A percentile compares a stretch with the other conserved stretches of the same genome.
phyloP scores from a whole-genome alignment of 2,113 vertebrate genomes.

The Colinus virginianus region DNA sequence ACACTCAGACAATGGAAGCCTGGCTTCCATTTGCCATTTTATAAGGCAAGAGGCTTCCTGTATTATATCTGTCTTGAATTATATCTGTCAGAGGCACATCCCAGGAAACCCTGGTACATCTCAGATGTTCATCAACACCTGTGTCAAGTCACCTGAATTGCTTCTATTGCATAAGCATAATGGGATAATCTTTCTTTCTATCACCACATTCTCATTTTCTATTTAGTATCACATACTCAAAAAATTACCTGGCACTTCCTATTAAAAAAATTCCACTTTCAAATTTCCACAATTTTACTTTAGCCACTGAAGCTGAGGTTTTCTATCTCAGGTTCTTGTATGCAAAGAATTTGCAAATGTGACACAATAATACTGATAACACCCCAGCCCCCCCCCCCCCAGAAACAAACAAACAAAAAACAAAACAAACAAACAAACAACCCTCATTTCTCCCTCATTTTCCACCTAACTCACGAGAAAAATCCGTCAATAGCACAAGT shows the following conservation, averaged over 20 bases:
- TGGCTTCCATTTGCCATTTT: neutral
- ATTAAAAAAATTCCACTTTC: neutral
- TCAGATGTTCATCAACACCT: neutral
- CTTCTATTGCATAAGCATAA: neutral
- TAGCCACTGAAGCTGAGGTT: neutral
- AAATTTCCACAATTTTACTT: too few relatives aligned
- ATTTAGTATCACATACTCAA: neutral
- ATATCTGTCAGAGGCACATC: neutral
- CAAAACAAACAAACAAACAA: neutral
- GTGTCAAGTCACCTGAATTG: neutral
- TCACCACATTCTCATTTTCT: neutral
- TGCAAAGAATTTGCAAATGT: neutral
- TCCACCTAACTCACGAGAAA: neutral
- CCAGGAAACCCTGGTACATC: neutral
- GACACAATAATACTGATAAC: neutral
- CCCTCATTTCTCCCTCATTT: rapidly evolving
- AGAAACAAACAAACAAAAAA: too few relatives aligned
- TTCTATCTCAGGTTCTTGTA: neutral
- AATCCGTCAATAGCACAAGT: neutral
- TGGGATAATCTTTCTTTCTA: neutral
- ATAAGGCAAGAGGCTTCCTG: neutral
- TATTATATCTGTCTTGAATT: neutral
- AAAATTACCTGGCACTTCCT: neutral
- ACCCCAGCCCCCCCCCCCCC: too few relatives aligned
- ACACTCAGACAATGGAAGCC: neutral